Percentiles rank a stretch among this genome's conserved stretches.
These are phyloP conservation scores for Pygoscelis adeliae DNA, from an alignment of 2,113 vertebrate genomes.

Conservation along the genomic window DNA sequence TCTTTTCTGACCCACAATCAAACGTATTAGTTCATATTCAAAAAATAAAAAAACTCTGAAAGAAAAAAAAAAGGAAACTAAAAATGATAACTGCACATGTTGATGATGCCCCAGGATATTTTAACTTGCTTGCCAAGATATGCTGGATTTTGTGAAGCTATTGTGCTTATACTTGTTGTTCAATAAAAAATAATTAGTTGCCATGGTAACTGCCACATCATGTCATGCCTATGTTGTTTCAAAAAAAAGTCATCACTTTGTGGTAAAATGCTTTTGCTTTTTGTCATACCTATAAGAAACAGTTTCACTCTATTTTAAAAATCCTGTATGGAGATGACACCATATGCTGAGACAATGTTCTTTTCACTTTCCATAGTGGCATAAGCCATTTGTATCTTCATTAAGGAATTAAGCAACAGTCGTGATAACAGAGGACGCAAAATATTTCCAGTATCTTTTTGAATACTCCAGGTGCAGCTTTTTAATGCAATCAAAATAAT, in stretches of 20 bases:
- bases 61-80: background rate
- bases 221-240: slow-evolving; percentile 53
- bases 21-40: background rate
- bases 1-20: background rate
- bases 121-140: slow-evolving; percentile 51
- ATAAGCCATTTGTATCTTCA: background rate
- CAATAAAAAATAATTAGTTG: slow-evolving; percentile 69
- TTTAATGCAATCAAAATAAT: background rate
- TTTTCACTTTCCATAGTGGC: background rate
- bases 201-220: slow-evolving; percentile 58
- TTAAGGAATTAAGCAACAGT: background rate
- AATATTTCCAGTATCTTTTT: background rate
- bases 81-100: background rate
- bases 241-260: slow-evolving; percentile 22
- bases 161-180: slow-evolving; percentile 61
- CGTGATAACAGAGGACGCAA: background rate
- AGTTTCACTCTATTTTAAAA: slow-evolving; percentile 39
- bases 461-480: background rate
- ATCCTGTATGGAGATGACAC: background rate
- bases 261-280: slow-evolving; percentile 35
- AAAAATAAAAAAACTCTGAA: background rate
- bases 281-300: background rate
- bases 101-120: slow-evolving; percentile 52
- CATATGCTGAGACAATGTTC: background rate
- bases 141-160: slow-evolving; percentile 38